phyloP scores from a whole-genome alignment of 2,113 vertebrate species.

The Oreotrochilus melanogaster region DNA sequence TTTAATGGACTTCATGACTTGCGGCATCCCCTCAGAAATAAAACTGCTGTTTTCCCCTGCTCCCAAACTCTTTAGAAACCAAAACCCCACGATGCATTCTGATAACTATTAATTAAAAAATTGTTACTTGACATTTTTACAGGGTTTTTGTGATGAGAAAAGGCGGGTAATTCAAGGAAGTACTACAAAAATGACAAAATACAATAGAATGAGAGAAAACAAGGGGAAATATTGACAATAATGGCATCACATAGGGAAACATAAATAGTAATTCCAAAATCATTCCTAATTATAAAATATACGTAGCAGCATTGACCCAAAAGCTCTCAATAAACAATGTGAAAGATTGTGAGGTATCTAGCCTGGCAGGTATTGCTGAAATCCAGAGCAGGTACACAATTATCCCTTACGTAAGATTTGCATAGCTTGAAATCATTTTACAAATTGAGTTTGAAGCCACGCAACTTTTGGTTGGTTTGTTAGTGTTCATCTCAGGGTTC shows the following conservation, averaged over 20 bases:
- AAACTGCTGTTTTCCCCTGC: not conserved
- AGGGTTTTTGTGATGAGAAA: not conserved
- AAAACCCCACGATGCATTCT: fast-evolving
- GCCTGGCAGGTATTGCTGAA: not conserved
- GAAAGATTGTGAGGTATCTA: not conserved
- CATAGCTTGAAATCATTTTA: not conserved
- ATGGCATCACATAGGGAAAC: not conserved
- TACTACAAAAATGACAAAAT: not conserved
- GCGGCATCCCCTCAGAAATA: not conserved
- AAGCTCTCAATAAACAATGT: not conserved
- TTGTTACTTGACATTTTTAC: not conserved
- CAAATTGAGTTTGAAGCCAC: not conserved
- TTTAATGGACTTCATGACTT: not conserved
- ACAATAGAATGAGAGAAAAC: not conserved
- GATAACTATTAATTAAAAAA: not conserved
- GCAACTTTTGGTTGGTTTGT: not conserved
- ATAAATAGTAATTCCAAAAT: not conserved
- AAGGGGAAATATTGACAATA: not conserved
- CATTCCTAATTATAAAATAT: not conserved
- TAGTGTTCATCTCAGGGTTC: not conserved
- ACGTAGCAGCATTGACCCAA: not conserved
- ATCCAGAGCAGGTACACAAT: not conserved
- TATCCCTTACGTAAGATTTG: not conserved
- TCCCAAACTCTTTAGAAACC: not conserved
- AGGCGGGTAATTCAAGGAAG: not conserved